Percentiles rank a stretch among this genome's conserved stretches.
These are phyloP conservation scores for Cryptomyrus ogoouensis DNA, from an alignment of 2,113 vertebrate species.

Conservation along the genomic window DNA sequence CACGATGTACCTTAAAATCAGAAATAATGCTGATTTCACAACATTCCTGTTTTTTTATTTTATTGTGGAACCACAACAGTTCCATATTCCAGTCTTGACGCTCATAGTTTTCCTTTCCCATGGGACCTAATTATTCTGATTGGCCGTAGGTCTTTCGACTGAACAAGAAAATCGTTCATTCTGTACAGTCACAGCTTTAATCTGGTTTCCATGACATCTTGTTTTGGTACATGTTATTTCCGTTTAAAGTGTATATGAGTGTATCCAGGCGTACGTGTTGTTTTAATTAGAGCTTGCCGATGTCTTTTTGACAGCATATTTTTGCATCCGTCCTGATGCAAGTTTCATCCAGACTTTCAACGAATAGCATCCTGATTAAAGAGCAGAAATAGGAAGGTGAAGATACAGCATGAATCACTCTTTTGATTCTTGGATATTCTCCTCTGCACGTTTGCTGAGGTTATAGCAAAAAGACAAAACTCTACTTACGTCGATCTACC, in stretches of 20 bases:
- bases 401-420: background rate
- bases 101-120: conserved; percentile 45
- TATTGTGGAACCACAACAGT: conserved; percentile 32
- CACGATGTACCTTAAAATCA: conserved; percentile 27
- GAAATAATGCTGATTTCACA: background rate
- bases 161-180: conserved; percentile 18
- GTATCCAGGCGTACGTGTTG: background rate
- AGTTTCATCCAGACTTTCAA: background rate
- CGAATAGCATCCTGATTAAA: background rate
- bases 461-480: background rate
- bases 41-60: conserved; percentile 24
- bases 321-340: background rate
- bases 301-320: conserved; percentile 10
- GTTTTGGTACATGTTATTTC: background rate
- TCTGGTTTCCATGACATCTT: conserved; percentile 11
- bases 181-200: background rate
- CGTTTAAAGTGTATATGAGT: background rate
- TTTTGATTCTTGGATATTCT: background rate
- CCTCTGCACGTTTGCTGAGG: background rate
- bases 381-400: too few species aligned
- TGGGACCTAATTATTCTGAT: conserved; percentile 57
- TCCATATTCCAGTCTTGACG: conserved; percentile 36
- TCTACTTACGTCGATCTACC: background rate
- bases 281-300: background rate
- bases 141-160: conserved; percentile 45